Conservation (phyloP, 2,888 invertebrate genomes). For the Leptothorax acervorum region DNA sequence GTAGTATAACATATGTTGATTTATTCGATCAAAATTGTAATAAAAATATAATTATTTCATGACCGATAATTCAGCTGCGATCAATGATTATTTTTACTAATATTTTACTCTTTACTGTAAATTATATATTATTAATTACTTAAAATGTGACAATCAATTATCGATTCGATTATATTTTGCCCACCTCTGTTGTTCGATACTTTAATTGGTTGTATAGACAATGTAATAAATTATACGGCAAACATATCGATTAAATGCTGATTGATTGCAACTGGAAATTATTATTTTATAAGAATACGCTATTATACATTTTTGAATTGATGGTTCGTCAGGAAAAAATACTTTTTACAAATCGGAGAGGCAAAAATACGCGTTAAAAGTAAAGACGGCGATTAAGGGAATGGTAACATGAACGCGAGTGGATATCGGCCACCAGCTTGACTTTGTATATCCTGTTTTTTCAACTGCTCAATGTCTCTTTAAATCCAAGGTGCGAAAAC, state of each 20-base stretch:
- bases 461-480: background rate
- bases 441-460: background rate
- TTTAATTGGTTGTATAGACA: background rate
- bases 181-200: background rate
- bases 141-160: conserved; percentile 27
- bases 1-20: background rate
- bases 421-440: background rate
- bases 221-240: background rate
- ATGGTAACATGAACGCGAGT: background rate
- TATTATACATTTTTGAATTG: background rate
- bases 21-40: conserved; percentile 24
- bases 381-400: background rate
- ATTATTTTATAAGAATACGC: background rate
- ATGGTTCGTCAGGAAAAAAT: background rate
- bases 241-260: background rate
- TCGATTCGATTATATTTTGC: conserved; percentile 9
- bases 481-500: conserved; percentile 25
- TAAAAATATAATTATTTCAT: conserved; percentile 16
- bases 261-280: background rate
- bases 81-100: background rate
- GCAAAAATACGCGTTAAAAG: background rate
- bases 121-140: conserved; percentile 16
- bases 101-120: conserved; percentile 20
- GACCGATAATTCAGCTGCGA: background rate
- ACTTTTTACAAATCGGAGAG: background rate